A percentile compares a stretch with the other conserved stretches of the same genome.
Evolutionary conservation across 2,797 vertebrate species (phyloP).

Genomic region (Arnoldichthys spilopterus): DNA sequence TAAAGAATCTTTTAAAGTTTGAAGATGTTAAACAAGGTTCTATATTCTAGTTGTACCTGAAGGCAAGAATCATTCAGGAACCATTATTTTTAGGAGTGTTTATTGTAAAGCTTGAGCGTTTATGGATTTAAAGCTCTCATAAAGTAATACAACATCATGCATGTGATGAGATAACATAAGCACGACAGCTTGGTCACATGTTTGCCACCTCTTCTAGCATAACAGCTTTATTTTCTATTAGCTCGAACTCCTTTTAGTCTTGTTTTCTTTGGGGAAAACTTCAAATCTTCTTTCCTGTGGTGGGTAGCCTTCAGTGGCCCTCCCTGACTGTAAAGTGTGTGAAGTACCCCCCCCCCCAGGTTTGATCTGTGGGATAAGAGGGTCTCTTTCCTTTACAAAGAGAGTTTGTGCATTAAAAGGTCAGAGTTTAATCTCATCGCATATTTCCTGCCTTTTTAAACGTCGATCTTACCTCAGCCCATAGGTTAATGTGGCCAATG

Average conservation of each 20-base stretch:
- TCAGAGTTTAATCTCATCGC: constrained; percentile 31
- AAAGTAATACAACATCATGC: neutral
- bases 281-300: neutral
- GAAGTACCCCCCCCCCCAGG: too few species aligned
- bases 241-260: neutral
- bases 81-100: neutral
- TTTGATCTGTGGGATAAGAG: neutral
- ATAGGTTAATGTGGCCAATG: constrained; percentile 27
- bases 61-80: neutral
- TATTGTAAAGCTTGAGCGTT: neutral
- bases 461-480: constrained; percentile 10
- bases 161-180: neutral
- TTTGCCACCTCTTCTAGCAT: neutral
- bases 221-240: neutral
- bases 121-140: neutral
- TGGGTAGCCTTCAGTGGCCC: neutral
- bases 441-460: constrained; percentile 16
- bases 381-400: neutral
- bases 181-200: neutral
- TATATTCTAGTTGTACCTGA: too few species aligned
- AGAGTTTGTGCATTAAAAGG: neutral
- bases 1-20: too few species aligned
- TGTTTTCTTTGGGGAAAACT: neutral
- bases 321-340: neutral
- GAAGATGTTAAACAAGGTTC: too few species aligned